These are phyloP conservation scores for Parascotia fuliginaria DNA, from an alignment of 2,888 invertebrate genomes.

Conservation along the genomic window DNA sequence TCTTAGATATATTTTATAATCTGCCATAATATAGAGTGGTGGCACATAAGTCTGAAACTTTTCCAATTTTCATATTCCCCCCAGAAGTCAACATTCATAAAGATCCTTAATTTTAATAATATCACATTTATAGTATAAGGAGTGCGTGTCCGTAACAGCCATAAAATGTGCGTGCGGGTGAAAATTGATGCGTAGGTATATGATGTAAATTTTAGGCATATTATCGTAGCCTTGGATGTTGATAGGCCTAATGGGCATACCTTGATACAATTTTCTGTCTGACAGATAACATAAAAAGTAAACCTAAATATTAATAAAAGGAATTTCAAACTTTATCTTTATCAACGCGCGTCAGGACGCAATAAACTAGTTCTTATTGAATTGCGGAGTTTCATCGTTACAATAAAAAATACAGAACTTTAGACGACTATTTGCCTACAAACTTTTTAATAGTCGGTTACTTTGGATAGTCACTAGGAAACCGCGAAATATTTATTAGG, in stretches of 20 bases:
- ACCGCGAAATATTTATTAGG: neutral
- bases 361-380: slow-evolving; percentile 23
- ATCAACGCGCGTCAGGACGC: slow-evolving; percentile 11
- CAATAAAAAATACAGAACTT: slow-evolving; percentile 26
- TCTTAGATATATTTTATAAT: slow-evolving; percentile 40
- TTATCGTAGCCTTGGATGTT: slow-evolving; percentile 70
- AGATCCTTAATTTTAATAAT: slow-evolving; percentile 72
- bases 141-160: slow-evolving; percentile 70
- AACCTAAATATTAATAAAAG: slow-evolving; percentile 20
- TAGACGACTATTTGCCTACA: slow-evolving; percentile 31
- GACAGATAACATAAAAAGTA: slow-evolving; percentile 21
- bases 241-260: slow-evolving; percentile 54
- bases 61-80: slow-evolving; percentile 66
- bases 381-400: slow-evolving; percentile 16
- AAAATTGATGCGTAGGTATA: slow-evolving; percentile 71
- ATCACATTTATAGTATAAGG: slow-evolving; percentile 66
- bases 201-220: slow-evolving; percentile 73
- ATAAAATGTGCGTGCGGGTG: slow-evolving; percentile 72
- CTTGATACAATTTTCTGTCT: slow-evolving; percentile 53
- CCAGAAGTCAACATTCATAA: slow-evolving; percentile 63
- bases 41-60: slow-evolving; percentile 58
- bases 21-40: slow-evolving; percentile 36
- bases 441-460: slow-evolving; percentile 39
- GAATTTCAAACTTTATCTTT: slow-evolving; percentile 16
- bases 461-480: slow-evolving; percentile 22